phyloP scores from a whole-genome alignment of 2,888 invertebrate genomes.

The Nephrotoma flavescens region DNA sequence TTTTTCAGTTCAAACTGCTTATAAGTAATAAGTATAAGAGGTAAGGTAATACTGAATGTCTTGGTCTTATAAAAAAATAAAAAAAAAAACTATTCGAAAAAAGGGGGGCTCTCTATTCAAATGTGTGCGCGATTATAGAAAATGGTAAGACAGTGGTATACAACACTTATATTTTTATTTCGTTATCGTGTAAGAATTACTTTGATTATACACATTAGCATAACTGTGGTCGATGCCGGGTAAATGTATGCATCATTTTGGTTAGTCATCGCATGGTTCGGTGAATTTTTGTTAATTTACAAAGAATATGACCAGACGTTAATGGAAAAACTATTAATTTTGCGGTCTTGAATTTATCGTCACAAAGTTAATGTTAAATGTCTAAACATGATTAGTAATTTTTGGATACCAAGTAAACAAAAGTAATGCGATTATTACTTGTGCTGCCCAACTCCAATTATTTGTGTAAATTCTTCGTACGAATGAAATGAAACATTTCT shows the following conservation, averaged over 20 bases:
- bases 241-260: neutral
- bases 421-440: too few species aligned
- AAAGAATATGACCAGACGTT: neutral
- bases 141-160: neutral
- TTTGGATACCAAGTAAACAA: too few species aligned
- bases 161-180: neutral
- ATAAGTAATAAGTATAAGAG: neutral
- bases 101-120: neutral
- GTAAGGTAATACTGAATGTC: neutral
- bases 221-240: neutral
- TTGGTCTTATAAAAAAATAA: neutral
- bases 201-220: neutral
- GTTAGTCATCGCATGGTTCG: neutral
- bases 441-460: too few species aligned
- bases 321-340: neutral
- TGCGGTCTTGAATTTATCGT: too few species aligned
- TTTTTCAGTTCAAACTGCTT: neutral
- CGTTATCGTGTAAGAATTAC: neutral
- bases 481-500: too few species aligned
- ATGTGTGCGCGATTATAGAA: neutral
- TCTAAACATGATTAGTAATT: too few species aligned
- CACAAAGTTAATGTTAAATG: too few species aligned
- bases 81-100: neutral
- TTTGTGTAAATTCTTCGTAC: too few species aligned
- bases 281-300: neutral